Conservation (phyloP, 2,797 vertebrate species). For the Cephalopachus bancanus region DNA sequence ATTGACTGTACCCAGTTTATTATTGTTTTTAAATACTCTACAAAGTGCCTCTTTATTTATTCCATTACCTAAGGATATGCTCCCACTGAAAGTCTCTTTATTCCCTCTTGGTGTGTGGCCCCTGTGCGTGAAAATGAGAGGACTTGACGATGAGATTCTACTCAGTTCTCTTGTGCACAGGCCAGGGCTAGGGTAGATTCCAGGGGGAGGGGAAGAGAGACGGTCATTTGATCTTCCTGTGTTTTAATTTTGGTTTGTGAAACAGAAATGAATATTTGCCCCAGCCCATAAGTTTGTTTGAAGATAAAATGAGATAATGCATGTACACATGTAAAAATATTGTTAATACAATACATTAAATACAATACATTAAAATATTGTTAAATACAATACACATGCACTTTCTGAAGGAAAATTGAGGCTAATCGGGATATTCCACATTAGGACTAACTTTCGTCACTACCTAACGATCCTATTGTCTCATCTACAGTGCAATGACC, state of each 20-base stretch:
- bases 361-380: not conserved
- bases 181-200: not conserved
- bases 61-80: rapidly evolving
- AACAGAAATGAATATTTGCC: rapidly evolving
- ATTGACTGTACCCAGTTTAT: rapidly evolving
- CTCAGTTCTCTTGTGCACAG: not conserved
- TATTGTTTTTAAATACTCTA: not conserved
- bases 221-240: rapidly evolving
- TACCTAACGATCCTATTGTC: not conserved
- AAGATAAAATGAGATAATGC: too few relatives aligned
- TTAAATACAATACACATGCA: too few relatives aligned
- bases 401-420: not conserved
- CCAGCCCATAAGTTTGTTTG: too few relatives aligned
- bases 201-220: too few relatives aligned
- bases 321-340: too few relatives aligned
- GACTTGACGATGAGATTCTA: rapidly evolving
- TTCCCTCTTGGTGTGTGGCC: rapidly evolving
- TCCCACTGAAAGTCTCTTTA: rapidly evolving
- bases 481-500: not conserved
- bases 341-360: too few relatives aligned
- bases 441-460: not conserved
- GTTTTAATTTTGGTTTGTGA: rapidly evolving
- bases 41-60: rapidly evolving
- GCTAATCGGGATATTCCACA: not conserved
- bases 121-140: rapidly evolving